Evolutionary conservation across 53 echinoderm and acorn worm species (phyloP).

Genomic region (Luidia sarsii): DNA sequence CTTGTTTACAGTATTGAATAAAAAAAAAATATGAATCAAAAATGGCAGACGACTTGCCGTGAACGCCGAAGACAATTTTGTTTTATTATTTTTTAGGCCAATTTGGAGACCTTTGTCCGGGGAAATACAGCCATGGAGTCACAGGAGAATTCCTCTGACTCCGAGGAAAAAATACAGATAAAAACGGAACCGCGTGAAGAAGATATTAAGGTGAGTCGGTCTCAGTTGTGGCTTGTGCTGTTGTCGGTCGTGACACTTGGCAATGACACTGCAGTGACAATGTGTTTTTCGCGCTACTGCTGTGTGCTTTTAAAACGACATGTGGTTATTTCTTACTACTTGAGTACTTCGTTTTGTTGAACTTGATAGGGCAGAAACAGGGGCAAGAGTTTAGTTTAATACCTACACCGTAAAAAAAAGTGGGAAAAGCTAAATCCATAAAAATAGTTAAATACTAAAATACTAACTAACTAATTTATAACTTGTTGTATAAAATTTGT

Average conservation of each 20-base stretch:
- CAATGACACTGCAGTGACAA: no score
- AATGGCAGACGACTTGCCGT: neutral
- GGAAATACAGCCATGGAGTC: conserved; percentile 6
- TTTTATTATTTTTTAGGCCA: neutral
- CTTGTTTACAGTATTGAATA: conserved; percentile 27
- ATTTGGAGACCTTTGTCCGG: neutral
- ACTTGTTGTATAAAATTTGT: no score
- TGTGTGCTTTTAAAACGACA: no score
- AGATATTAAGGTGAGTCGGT: conserved; percentile 29
- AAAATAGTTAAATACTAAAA: no score
- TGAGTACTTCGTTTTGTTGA: no score
- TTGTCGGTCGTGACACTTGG: neutral
- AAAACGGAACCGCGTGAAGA: conserved; percentile 44
- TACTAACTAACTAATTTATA: no score
- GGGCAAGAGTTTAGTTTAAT: no score
- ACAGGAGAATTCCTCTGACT: conserved; percentile 22
- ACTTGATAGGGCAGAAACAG: no score
- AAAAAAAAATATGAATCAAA: neutral
- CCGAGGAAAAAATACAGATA: conserved; percentile 19
- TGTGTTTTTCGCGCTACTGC: no score
- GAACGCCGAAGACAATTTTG: neutral
- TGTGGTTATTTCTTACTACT: no score
- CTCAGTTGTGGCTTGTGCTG: neutral
- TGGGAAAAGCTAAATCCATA: no score
- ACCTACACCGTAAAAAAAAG: no score